Evolutionary conservation across 2,888 invertebrate species (phyloP).

Genomic region (Drosophila hamatofila): DNA sequence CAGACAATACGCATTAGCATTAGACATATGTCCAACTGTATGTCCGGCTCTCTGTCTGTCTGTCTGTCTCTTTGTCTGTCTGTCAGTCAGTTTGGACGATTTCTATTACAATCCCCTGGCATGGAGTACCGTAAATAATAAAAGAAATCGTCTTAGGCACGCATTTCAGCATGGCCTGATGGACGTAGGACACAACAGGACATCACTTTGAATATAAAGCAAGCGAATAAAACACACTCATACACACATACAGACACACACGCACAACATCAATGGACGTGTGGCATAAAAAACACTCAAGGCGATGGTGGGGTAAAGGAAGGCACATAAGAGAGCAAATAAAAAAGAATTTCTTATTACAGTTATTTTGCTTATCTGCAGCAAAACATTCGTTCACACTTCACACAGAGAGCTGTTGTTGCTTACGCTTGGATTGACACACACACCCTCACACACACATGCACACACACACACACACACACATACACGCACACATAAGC

Average conservation of each 20-base stretch:
- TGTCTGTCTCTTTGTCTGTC: background rate
- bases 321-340: constrained; percentile 49
- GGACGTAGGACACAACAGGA: constrained; percentile 71
- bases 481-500: background rate
- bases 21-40: constrained; percentile 65
- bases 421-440: constrained; percentile 31
- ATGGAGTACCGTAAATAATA: constrained; percentile 72
- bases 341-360: constrained; percentile 80
- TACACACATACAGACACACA: constrained; percentile 12
- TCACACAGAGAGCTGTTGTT: constrained; percentile 26
- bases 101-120: constrained; percentile 56
- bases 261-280: constrained; percentile 59
- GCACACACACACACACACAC: constrained; percentile 13
- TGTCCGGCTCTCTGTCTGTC: constrained; percentile 15
- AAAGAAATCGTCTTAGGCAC: constrained; percentile 82
- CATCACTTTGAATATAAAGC: constrained; percentile 82
- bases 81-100: constrained; percentile 36
- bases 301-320: background rate
- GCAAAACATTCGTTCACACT: constrained; percentile 81
- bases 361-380: constrained; percentile 81
- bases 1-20: constrained; percentile 72
- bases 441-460: constrained; percentile 8
- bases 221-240: constrained; percentile 72
- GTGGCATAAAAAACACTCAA: constrained; percentile 77
- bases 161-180: constrained; percentile 72